Percentiles rank a stretch among this genome's conserved stretches.
phyloP scores from a whole-genome alignment of 2,113 vertebrate genomes.

The Anser cygnoides region DNA sequence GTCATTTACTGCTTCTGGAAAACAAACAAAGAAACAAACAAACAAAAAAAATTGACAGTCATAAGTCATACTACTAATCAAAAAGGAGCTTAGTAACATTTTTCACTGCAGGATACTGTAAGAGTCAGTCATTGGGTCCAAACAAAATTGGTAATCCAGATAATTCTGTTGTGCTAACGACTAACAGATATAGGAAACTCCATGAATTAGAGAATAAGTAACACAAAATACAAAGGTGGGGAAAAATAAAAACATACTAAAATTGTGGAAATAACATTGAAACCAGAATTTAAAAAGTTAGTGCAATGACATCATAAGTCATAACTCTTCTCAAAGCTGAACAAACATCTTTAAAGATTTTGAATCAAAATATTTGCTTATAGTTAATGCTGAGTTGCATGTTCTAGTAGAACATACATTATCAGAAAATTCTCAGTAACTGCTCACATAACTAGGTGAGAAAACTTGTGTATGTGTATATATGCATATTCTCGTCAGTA shows the following conservation, averaged over 20 bases:
- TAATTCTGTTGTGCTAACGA: background rate
- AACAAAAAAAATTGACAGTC: background rate
- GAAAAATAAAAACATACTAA: background rate
- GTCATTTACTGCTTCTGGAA: background rate
- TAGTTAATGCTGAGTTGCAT: background rate
- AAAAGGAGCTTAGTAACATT: background rate
- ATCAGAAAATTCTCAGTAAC: background rate
- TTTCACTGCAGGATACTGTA: background rate
- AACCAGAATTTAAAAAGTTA: background rate
- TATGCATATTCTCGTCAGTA: background rate
- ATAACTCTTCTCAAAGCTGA: background rate
- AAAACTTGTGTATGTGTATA: background rate
- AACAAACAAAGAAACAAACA: background rate
- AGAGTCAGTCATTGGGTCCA: background rate
- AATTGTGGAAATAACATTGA: background rate
- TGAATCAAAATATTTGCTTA: background rate
- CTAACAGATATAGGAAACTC: background rate
- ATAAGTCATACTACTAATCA: background rate
- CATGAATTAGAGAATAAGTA: background rate
- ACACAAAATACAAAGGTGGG: background rate
- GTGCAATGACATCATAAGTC: background rate
- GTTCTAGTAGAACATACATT: background rate
- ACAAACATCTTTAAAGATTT: background rate
- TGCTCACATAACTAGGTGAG: background rate
- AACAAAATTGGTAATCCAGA: background rate